phyloP scores from a whole-genome alignment of 2,888 invertebrate genomes.

The Heliconius cydno region DNA sequence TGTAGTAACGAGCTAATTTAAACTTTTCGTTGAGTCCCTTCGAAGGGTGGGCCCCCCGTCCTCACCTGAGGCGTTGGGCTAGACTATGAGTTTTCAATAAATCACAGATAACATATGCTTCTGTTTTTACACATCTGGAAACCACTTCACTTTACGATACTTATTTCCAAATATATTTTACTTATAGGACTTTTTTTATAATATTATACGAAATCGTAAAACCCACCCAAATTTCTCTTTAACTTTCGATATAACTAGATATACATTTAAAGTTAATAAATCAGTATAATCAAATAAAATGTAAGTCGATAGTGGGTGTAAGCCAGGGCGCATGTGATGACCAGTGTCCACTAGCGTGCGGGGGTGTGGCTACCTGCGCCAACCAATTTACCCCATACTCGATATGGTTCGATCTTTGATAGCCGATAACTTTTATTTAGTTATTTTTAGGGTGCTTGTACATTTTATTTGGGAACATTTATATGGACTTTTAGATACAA shows the following conservation, averaged over 20 bases:
- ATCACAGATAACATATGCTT: slow-evolving; percentile 55
- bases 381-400: slow-evolving; percentile 57
- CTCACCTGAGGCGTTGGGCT: slow-evolving; percentile 76
- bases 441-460: background rate
- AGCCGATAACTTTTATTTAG: slow-evolving; percentile 35
- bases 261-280: slow-evolving; percentile 20
- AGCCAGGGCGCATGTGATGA: slow-evolving; percentile 77
- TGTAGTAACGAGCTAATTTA: slow-evolving; percentile 83
- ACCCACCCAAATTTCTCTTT: background rate
- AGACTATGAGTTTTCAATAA: slow-evolving; percentile 69
- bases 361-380: slow-evolving; percentile 68
- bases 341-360: slow-evolving; percentile 75
- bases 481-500: background rate
- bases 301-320: slow-evolving; percentile 56
- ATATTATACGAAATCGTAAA: background rate
- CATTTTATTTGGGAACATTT: background rate
- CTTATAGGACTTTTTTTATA: background rate
- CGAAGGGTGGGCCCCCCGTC: slow-evolving; percentile 53
- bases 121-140: slow-evolving; percentile 26
- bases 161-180: background rate
- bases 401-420: slow-evolving; percentile 65
- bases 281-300: slow-evolving; percentile 28
- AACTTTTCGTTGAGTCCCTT: slow-evolving; percentile 79
- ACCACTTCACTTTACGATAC: background rate
- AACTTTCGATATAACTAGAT: background rate